Percentiles rank a stretch among this genome's conserved stretches.
Conservation (phyloP, 2,113 vertebrate genomes). For the Danionella cerebrum region DNA sequence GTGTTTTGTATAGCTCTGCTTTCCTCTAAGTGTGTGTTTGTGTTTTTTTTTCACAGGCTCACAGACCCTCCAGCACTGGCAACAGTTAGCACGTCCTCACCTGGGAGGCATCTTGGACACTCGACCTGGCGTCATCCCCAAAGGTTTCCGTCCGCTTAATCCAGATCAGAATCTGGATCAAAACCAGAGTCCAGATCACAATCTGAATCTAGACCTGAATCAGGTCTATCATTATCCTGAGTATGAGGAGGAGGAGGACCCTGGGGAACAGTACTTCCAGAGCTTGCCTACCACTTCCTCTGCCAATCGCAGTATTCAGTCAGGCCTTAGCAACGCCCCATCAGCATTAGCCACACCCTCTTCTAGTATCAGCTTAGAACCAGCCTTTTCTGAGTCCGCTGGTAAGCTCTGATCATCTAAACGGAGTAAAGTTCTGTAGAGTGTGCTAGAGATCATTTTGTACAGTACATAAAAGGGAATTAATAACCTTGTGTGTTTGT, state of each 20-base stretch:
- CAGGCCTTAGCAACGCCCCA: constrained; percentile 57
- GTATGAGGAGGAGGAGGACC: constrained; percentile 95
- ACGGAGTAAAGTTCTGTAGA: no score
- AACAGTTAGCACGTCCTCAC: constrained; percentile 95
- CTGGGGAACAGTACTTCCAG: constrained; percentile 89
- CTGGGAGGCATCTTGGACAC: constrained; percentile 92
- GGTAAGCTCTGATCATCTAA: neutral
- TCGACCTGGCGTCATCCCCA: constrained; percentile 88
- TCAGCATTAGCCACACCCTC: constrained; percentile 47
- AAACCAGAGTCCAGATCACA: no score
- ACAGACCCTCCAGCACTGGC: constrained; percentile 95
- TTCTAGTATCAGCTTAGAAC: constrained; percentile 66
- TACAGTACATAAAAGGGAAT: no score
- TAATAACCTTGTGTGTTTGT: neutral
- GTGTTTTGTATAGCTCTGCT: no score
- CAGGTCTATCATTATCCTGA: constrained; percentile 89
- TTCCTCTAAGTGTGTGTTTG: no score
- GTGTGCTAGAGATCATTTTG: no score
- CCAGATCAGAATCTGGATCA: constrained; percentile 89
- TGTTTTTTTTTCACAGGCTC: constrained; percentile 69
- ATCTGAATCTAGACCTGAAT: constrained; percentile 88
- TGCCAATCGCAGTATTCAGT: constrained; percentile 57
- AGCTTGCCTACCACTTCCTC: constrained; percentile 82
- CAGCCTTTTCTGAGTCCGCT: constrained; percentile 18
- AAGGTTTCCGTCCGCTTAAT: constrained; percentile 91